Conservation (phyloP, 2,888 invertebrate species). For the Laothoe populi region DNA sequence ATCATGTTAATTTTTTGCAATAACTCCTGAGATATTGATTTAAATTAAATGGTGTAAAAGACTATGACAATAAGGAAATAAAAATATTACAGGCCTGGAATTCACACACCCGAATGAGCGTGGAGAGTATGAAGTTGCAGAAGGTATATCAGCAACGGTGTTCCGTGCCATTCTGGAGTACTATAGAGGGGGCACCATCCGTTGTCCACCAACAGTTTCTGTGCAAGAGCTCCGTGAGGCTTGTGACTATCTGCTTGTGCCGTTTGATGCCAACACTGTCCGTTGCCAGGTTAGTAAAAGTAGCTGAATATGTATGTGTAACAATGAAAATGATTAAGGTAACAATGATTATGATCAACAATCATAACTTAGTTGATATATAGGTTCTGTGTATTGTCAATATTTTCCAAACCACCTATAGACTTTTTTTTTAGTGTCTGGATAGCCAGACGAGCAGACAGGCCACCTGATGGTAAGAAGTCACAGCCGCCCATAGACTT, state of each 20-base stretch:
- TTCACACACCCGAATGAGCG: slow-evolving; percentile 97
- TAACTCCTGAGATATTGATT: too few relatives aligned
- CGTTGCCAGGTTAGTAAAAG: slow-evolving; percentile 87
- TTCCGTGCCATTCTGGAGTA: slow-evolving; percentile 98
- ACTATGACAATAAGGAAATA: background rate
- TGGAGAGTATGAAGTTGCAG: slow-evolving; percentile 98
- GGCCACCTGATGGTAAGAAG: too few relatives aligned
- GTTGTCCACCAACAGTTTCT: slow-evolving; percentile 97
- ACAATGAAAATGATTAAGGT: background rate
- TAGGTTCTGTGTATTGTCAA: too few relatives aligned
- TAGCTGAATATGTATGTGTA: background rate
- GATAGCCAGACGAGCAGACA: too few relatives aligned
- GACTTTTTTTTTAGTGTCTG: too few relatives aligned
- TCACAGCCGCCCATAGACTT: too few relatives aligned
- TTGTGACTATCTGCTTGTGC: slow-evolving; percentile 98
- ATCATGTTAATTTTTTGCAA: too few relatives aligned
- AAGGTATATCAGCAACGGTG: slow-evolving; percentile 97
- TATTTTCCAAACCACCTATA: too few relatives aligned
- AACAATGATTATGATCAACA: too few relatives aligned
- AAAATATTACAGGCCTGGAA: slow-evolving; percentile 87
- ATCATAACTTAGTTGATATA: too few relatives aligned
- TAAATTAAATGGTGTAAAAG: too few relatives aligned
- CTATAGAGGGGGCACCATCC: slow-evolving; percentile 95
- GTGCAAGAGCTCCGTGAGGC: slow-evolving; percentile 99
- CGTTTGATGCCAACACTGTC: slow-evolving; percentile 98